Percentiles rank a stretch among this genome's conserved stretches.
These are phyloP conservation scores for Taurulus bubalis DNA, from an alignment of 2,113 vertebrate species.

Conservation along the genomic window DNA sequence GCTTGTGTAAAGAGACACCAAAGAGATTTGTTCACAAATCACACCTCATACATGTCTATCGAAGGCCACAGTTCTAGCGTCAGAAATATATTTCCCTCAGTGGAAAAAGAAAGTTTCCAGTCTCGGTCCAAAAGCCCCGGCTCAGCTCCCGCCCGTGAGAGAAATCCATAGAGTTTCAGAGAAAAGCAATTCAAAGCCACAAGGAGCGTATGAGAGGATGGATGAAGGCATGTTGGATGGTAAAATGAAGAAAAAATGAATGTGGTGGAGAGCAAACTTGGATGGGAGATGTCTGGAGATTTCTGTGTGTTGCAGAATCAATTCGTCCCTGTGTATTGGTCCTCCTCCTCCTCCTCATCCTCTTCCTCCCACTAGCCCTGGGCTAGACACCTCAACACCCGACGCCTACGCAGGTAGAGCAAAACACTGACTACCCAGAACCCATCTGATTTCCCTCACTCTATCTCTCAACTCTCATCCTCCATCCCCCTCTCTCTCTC, in stretches of 20 bases:
- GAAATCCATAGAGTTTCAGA: constrained; percentile 39
- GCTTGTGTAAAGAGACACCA: background rate
- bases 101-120: constrained; percentile 29
- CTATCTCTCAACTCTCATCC: constrained; percentile 27
- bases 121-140: constrained; percentile 18
- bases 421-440: constrained; percentile 40
- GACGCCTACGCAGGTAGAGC: constrained; percentile 55
- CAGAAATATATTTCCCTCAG: constrained; percentile 4
- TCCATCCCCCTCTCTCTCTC: constrained; percentile 1
- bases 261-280: constrained; percentile 18
- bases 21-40: constrained; percentile 18
- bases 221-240: constrained; percentile 11
- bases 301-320: constrained; percentile 63
- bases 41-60: constrained; percentile 19
- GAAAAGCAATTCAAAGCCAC: constrained; percentile 50
- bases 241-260: background rate
- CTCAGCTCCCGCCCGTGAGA: constrained; percentile 36
- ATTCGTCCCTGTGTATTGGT: constrained; percentile 52
- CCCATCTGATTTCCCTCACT: constrained; percentile 50
- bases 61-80: background rate
- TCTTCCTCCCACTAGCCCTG: constrained; percentile 37
- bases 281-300: constrained; percentile 55
- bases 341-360: constrained; percentile 33
- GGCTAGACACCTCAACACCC: constrained; percentile 51
- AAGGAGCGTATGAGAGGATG: background rate